phyloP scores from a whole-genome alignment of 2,888 invertebrate genomes.

The Gasteruption jaculator region DNA sequence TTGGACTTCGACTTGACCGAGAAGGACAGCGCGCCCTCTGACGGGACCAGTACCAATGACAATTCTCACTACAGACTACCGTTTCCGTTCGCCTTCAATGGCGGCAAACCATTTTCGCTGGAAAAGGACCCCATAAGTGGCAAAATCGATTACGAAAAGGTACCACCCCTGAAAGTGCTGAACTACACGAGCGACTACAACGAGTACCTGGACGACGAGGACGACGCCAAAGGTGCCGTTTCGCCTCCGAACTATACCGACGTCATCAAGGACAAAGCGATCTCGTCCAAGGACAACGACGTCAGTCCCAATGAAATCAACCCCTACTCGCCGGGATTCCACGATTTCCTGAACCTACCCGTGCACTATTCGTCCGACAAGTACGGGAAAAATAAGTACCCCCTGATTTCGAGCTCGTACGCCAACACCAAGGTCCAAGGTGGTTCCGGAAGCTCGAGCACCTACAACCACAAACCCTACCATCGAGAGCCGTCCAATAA shows the following conservation, averaged over 20 bases:
- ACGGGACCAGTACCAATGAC: conserved; percentile 22
- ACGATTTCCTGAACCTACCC: conserved; percentile 66
- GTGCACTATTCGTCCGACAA: conserved; percentile 66
- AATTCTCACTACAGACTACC: conserved; percentile 40
- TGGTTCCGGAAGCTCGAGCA: conserved; percentile 44
- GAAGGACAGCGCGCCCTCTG: conserved; percentile 31
- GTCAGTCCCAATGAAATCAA: conserved; percentile 61
- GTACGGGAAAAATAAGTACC: conserved; percentile 57
- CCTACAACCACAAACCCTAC: conserved; percentile 43
- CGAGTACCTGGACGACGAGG: conserved; percentile 27
- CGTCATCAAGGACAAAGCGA: conserved; percentile 17
- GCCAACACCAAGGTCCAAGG: conserved; percentile 71
- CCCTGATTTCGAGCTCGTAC: conserved; percentile 67
- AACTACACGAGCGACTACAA: conserved; percentile 36
- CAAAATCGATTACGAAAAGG: conserved; percentile 59
- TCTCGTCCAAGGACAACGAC: conserved; percentile 22
- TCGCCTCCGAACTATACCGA: neutral
- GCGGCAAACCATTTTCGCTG: conserved; percentile 67
- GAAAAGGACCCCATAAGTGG: conserved; percentile 68
- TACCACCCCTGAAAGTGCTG: conserved; percentile 39
- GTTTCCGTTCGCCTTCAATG: conserved; percentile 56
- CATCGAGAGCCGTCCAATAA: conserved; percentile 27
- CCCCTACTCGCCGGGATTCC: conserved; percentile 61
- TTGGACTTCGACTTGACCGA: conserved; percentile 39
- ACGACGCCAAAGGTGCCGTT: conserved; percentile 1